Evolutionary conservation across 2,113 vertebrate species (phyloP).

Genomic region (Emydura subglobosa): DNA sequence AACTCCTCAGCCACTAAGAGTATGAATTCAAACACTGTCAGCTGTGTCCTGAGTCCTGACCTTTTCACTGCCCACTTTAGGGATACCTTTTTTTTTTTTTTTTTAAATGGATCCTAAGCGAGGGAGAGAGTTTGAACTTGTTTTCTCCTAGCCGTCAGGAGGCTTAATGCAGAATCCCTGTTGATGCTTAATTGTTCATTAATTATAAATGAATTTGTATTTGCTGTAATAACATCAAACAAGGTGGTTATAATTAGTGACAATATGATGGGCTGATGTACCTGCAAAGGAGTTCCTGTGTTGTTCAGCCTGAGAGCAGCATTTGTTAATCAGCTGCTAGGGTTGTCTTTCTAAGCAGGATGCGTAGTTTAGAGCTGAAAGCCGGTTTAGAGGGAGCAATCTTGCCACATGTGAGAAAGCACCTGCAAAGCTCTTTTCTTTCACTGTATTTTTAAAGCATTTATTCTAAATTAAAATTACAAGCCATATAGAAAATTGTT

Average conservation of each 20-base stretch:
- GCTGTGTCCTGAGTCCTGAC: not conserved
- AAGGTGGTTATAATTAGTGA: not conserved
- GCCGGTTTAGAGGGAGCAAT: not conserved
- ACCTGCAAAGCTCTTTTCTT: conserved; percentile 27
- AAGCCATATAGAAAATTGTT: conserved; percentile 22
- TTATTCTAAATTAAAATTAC: not conserved
- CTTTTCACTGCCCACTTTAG: not conserved
- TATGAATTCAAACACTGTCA: not conserved
- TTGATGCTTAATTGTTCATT: conserved; percentile 29
- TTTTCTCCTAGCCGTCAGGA: not conserved
- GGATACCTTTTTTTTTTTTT: not conserved
- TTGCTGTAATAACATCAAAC: conserved; percentile 2
- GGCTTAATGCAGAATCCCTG: not conserved
- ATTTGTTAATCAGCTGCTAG: conserved; percentile 27
- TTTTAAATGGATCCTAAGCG: not conserved
- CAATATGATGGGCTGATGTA: not conserved
- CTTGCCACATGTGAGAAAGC: not conserved
- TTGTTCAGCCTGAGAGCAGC: not conserved
- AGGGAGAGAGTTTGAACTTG: not conserved
- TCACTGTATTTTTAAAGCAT: conserved; percentile 22
- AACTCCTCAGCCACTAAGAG: not conserved
- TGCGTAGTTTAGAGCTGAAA: not conserved
- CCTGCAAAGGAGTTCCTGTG: not conserved
- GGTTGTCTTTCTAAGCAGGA: conserved; percentile 25
- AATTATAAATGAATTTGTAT: conserved; percentile 37